Evolutionary conservation across 2,113 vertebrate genomes (phyloP).

Genomic region (human (Homo sapiens)): GRCh38 chr5:71298501-71299000

Average conservation of each 20-base stretch:
- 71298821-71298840: neutral
- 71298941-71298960: neutral
- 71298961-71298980: neutral
- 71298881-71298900: neutral
- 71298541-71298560: neutral
- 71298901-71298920: neutral
- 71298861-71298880: neutral
- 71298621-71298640: neutral
- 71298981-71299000: neutral
- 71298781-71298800: neutral
- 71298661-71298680: neutral
- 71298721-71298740: neutral
- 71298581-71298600: neutral
- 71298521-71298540: neutral
- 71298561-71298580: neutral
- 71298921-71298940: neutral
- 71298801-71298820: neutral
- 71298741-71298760: neutral
- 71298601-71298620: neutral
- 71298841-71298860: neutral
- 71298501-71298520: neutral
- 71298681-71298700: neutral
- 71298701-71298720: neutral
- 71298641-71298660: neutral
- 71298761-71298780: neutral